A percentile compares a stretch with the other conserved stretches of the same genome.
These are phyloP conservation scores for Melolontha melolontha DNA, from an alignment of 2,888 invertebrate species.

Conservation along the genomic window DNA sequence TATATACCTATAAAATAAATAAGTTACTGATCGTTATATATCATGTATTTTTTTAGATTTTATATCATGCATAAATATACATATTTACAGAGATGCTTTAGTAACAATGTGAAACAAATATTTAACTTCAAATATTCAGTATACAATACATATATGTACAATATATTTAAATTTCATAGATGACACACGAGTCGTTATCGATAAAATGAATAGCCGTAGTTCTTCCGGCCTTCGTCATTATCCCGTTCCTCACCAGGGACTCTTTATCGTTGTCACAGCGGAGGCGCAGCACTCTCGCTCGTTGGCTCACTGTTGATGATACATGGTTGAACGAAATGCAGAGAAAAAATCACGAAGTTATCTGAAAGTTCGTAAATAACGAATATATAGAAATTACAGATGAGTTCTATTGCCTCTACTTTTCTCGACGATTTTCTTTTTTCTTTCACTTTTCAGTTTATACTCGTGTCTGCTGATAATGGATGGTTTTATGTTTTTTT, in stretches of 20 bases:
- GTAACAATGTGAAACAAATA: constrained; percentile 7
- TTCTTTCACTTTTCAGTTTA: constrained; percentile 1
- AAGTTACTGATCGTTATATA: too few relatives aligned
- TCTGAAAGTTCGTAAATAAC: constrained; percentile 55
- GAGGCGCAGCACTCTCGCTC: constrained; percentile 22
- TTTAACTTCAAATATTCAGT: neutral
- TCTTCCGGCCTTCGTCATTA: constrained; percentile 56
- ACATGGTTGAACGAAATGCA: constrained; percentile 53
- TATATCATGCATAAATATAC: neutral
- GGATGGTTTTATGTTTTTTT: neutral
- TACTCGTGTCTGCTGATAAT: neutral
- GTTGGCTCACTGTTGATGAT: constrained; percentile 46
- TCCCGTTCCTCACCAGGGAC: constrained; percentile 53
- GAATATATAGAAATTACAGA: constrained; percentile 53
- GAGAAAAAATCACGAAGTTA: constrained; percentile 53
- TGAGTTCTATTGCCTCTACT: constrained; percentile 44
- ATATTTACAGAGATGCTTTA: neutral
- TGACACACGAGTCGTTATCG: constrained; percentile 56
- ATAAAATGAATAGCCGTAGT: constrained; percentile 59
- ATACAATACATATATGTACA: constrained; percentile 16
- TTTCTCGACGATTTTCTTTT: constrained; percentile 44
- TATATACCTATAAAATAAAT: too few relatives aligned
- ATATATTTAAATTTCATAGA: constrained; percentile 48
- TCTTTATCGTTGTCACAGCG: constrained; percentile 55
- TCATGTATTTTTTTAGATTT: too few relatives aligned